These are phyloP conservation scores for Helleia helle DNA, from an alignment of 2,888 invertebrate species.

Conservation along the genomic window DNA sequence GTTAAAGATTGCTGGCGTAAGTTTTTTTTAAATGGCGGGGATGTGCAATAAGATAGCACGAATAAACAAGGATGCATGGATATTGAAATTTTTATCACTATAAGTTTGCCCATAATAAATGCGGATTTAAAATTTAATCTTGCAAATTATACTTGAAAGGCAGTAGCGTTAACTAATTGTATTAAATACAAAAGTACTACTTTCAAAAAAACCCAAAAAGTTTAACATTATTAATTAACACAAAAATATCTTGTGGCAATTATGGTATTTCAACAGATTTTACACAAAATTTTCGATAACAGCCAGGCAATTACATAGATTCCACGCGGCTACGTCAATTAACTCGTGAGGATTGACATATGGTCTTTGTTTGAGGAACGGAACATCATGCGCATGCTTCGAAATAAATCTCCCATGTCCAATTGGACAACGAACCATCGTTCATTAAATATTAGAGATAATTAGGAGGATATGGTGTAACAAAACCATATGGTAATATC, in stretches of 20 bases:
- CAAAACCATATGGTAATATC: not conserved
- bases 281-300: conserved; percentile 26
- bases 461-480: not conserved
- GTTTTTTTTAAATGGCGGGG: no score
- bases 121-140: no score
- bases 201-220: no score
- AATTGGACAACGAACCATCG: conserved; percentile 7
- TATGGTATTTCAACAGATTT: conserved; percentile 19
- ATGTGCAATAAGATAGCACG: no score
- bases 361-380: conserved; percentile 38
- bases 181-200: no score
- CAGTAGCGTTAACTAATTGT: no score
- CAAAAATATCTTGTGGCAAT: conserved; percentile 13
- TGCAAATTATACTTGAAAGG: no score
- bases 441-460: conserved; percentile 29
- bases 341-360: conserved; percentile 50
- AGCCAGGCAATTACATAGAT: conserved; percentile 20
- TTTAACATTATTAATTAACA: no score
- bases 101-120: no score
- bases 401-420: conserved; percentile 42
- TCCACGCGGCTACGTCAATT: conserved; percentile 37
- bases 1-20: no score
- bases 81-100: no score
- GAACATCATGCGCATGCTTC: conserved; percentile 19
- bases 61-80: no score